Evolutionary conservation across 92 coral and sea anemone species (phyloP), one percentile per base, ranked within the genome.

Genomic region (Zoanthus sociatus): DNA sequence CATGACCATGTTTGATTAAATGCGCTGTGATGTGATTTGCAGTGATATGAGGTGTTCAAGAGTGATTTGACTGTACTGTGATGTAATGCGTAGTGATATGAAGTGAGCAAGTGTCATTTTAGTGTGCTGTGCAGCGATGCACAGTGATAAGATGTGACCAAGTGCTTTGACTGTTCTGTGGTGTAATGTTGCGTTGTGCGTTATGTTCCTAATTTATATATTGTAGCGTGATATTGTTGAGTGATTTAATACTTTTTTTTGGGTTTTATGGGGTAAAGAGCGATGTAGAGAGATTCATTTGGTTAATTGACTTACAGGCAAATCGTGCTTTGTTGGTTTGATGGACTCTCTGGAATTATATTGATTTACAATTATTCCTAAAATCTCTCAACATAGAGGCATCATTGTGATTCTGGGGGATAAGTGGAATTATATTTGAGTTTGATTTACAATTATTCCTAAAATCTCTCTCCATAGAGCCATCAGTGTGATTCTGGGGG

Each of bases 401-500:
- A 14, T 61, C 21, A 26, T 0, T 26, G 26, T 26, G 26, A 26
- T 26, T 26, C 26, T 26, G 26, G 26, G 26, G 26, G 26, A 26
- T 26, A 26, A 26, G 26, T 61, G 5, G 17, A 31, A 32, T 0
- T 15, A 9, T 30, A 50, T 4, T 30, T 42, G 0, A 81, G 26
- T 14, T 63, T 21, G 3, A 18, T 37, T 61, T 26, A 63, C 9
- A 50, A 50, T 50, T 9, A 50, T 5, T 50, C 55, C 7, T 50
- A 3, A 5, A 7, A 50, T 50, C 55, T 11, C 7, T 82, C 68
- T 56, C 1, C 8, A 3, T 78, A 97, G 99, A 75, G 99, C 99
- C 26, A 97, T 97, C 56, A 97, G 99, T 78, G 99, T 97, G 77
- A 97, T 97, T 21, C 93, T 97, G 0, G 99, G 99, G 5, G 99